A percentile compares a stretch with the other conserved stretches of the same genome.
These are phyloP conservation scores for Tetanocera ferruginea DNA, from an alignment of 2,888 invertebrate genomes.

Conservation along the genomic window DNA sequence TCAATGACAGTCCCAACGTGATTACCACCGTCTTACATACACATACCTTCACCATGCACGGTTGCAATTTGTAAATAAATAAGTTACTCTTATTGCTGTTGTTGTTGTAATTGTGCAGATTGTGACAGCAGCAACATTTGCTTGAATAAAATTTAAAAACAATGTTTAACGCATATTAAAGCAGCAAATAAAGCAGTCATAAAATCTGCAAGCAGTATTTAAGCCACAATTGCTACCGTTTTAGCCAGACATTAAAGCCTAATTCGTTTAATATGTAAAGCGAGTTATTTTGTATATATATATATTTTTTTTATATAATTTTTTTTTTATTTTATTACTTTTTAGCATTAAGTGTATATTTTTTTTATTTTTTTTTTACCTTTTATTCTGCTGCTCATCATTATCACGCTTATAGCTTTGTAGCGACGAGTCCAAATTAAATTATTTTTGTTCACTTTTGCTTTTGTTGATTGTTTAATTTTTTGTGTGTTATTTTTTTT, in stretches of 20 bases:
- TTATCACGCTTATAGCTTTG: not conserved
- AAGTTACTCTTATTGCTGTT: too few relatives aligned
- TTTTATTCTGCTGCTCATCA: not conserved
- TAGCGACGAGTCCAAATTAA: not conserved
- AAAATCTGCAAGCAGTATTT: constrained; percentile 10
- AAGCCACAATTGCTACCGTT: constrained; percentile 19
- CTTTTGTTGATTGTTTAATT: not conserved
- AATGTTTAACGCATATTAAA: not conserved
- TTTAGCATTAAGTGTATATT: not conserved
- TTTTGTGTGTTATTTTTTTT: constrained; percentile 9
- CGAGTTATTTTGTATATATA: not conserved
- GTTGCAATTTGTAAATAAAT: too few relatives aligned
- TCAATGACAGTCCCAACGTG: too few relatives aligned
- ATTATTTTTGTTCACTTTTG: not conserved
- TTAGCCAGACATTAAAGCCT: constrained; percentile 11
- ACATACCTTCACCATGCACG: too few relatives aligned
- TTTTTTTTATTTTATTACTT: not conserved
- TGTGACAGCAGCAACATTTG: too few relatives aligned
- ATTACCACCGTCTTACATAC: too few relatives aligned
- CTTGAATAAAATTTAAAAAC: not conserved
- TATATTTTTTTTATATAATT: not conserved
- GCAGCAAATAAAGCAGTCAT: not conserved
- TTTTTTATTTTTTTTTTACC: constrained; percentile 1
- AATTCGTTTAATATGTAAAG: constrained; percentile 28
- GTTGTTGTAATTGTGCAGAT: too few relatives aligned